phyloP scores from a whole-genome alignment of 2,888 invertebrate species.

The Drosophila siamana region DNA sequence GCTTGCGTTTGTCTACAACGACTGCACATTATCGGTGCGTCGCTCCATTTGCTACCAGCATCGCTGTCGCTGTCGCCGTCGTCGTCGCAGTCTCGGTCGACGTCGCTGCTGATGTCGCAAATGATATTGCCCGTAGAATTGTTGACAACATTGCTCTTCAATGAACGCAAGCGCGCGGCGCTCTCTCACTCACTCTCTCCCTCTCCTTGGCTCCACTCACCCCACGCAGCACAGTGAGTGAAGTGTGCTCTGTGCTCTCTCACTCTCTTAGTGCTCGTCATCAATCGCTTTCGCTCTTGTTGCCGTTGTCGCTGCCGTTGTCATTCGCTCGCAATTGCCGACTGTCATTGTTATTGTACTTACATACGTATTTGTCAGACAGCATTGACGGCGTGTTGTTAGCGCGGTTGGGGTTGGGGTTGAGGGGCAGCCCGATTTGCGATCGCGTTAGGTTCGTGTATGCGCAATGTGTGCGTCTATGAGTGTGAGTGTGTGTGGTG shows the following conservation, averaged over 20 bases:
- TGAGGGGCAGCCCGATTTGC: conserved; percentile 36
- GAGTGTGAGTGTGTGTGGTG: background rate
- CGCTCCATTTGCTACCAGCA: conserved; percentile 28
- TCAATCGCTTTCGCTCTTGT: conserved; percentile 12
- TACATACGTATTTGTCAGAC: conserved; percentile 26
- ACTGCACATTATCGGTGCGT: conserved; percentile 63
- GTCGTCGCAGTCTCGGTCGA: conserved; percentile 6
- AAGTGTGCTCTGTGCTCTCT: background rate
- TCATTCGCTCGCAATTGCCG: conserved; percentile 28
- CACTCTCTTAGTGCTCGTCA: conserved; percentile 10
- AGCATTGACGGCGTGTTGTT: conserved; percentile 2
- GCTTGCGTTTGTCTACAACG: conserved; percentile 53
- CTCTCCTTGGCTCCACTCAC: background rate
- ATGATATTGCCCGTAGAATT: conserved; percentile 42
- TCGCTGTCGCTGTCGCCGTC: conserved; percentile 15
- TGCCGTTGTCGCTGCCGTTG: conserved; percentile 2
- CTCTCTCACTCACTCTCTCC: conserved; percentile 22
- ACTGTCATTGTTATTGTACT: conserved; percentile 36
- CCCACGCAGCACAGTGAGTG: background rate
- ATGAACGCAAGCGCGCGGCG: conserved; percentile 13
- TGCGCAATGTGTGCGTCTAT: background rate
- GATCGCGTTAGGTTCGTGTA: conserved; percentile 48
- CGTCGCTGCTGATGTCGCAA: conserved; percentile 27
- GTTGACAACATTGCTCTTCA: conserved; percentile 62
- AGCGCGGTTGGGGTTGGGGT: background rate